phyloP scores from a whole-genome alignment of 2,888 invertebrate genomes.

The Drosophila macrospina region DNA sequence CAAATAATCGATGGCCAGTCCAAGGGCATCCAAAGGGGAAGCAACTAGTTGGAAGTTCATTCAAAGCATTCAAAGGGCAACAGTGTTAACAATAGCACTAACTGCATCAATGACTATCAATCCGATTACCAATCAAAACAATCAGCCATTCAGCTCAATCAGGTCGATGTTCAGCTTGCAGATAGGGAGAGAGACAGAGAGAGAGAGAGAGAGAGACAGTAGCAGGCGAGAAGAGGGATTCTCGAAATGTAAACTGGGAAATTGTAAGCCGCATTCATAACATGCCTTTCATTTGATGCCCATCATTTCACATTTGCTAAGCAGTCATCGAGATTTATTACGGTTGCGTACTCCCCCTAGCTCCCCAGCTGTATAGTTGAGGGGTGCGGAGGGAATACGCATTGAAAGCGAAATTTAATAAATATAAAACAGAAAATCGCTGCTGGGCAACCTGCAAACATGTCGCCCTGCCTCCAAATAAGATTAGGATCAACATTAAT shows the following conservation, averaged over 20 bases:
- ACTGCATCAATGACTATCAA: conserved; percentile 49
- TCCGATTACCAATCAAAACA: conserved; percentile 55
- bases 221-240: background rate
- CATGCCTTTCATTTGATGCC: conserved; percentile 58
- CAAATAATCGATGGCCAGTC: conserved; percentile 23
- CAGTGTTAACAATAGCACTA: conserved; percentile 28
- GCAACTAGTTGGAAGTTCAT: conserved; percentile 21
- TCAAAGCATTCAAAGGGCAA: conserved; percentile 16
- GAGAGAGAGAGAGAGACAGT: background rate
- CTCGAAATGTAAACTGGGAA: conserved; percentile 37
- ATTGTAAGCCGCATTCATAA: conserved; percentile 55
- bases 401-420: conserved; percentile 18
- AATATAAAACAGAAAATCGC: background rate
- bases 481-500: conserved; percentile 41
- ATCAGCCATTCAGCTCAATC: conserved; percentile 38
- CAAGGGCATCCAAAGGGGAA: conserved; percentile 25
- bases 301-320: conserved; percentile 51
- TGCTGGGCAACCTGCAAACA: conserved; percentile 39
- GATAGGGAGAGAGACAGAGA: background rate
- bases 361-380: no score
- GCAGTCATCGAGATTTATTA: conserved; percentile 56
- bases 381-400: no score
- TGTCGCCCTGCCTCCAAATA: conserved; percentile 37
- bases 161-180: background rate
- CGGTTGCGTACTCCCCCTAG: conserved; percentile 38